Evolutionary conservation across 1,140 invertebrate species (phyloP).

Genomic region (Pemphigus obesinymphae): DNA sequence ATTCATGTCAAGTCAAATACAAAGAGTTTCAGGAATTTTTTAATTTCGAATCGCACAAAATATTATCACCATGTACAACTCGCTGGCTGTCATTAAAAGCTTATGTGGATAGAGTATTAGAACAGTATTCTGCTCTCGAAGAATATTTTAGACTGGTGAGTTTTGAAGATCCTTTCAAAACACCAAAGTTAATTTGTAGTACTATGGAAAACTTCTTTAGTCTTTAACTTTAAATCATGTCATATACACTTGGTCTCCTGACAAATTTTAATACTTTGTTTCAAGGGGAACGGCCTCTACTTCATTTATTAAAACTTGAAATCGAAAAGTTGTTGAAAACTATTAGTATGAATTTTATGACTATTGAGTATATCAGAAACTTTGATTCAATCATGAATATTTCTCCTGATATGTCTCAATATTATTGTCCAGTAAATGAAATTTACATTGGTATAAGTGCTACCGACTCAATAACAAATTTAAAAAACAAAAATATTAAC

Average conservation of each 20-base stretch:
- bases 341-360: conserved; percentile 44
- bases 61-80: conserved; percentile 48
- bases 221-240: conserved; percentile 49
- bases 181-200: conserved; percentile 48
- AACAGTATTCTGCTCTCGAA: conserved; percentile 49
- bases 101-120: conserved; percentile 49
- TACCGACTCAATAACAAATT: not conserved
- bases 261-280: conserved; percentile 50
- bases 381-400: conserved; percentile 8
- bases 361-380: conserved; percentile 43
- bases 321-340: conserved; percentile 42
- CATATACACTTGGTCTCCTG: conserved; percentile 46
- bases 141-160: conserved; percentile 48
- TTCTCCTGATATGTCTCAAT: not conserved
- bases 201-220: conserved; percentile 47
- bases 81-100: conserved; percentile 50
- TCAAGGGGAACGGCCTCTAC: conserved; percentile 48
- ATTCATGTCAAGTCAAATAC: conserved; percentile 47
- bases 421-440: conserved; percentile 13
- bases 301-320: conserved; percentile 47
- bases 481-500: conserved; percentile 26
- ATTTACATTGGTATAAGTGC: conserved; percentile 40
- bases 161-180: conserved; percentile 49
- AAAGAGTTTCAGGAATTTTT: conserved; percentile 50
- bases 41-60: conserved; percentile 49